Conservation (phyloP, 2,113 vertebrate species). For the Siphamia tubifer region DNA sequence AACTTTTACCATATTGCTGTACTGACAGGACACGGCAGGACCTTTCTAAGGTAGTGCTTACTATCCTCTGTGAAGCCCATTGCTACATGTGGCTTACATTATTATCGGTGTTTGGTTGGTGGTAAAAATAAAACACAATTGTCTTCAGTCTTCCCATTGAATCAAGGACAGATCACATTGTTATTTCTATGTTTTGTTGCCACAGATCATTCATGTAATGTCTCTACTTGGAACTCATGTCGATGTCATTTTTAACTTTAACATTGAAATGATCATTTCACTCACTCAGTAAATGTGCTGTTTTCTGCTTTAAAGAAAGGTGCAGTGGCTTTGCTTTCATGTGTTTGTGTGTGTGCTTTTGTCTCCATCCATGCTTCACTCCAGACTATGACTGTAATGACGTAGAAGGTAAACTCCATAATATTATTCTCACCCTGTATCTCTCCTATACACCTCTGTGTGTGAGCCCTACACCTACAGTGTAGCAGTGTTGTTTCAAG, state of each 20-base stretch:
- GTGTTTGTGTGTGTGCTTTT: conserved; percentile 72
- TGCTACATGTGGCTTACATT: conserved; percentile 13
- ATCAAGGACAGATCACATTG: conserved; percentile 1
- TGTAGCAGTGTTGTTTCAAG: conserved; percentile 29
- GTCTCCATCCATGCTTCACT: conserved; percentile 81
- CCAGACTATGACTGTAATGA: conserved; percentile 80
- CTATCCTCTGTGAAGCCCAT: background rate
- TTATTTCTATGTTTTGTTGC: conserved; percentile 19
- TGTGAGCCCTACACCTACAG: conserved; percentile 36
- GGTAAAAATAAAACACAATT: conserved; percentile 6
- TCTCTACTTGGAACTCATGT: conserved; percentile 33
- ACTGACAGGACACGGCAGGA: background rate
- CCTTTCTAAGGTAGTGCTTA: background rate
- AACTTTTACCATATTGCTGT: background rate
- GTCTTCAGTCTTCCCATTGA: background rate
- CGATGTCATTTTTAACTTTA: conserved; percentile 21
- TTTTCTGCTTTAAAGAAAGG: conserved; percentile 42
- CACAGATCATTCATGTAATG: conserved; percentile 25
- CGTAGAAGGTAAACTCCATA: conserved; percentile 78
- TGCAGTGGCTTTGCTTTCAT: conserved; percentile 57
- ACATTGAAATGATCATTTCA: conserved; percentile 40
- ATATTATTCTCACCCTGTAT: conserved; percentile 58
- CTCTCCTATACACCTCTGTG: conserved; percentile 37
- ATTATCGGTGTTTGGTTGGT: conserved; percentile 13
- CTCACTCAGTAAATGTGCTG: conserved; percentile 45